phyloP scores from a whole-genome alignment of 1,140 invertebrate species.

The Microplitis demolitor region DNA sequence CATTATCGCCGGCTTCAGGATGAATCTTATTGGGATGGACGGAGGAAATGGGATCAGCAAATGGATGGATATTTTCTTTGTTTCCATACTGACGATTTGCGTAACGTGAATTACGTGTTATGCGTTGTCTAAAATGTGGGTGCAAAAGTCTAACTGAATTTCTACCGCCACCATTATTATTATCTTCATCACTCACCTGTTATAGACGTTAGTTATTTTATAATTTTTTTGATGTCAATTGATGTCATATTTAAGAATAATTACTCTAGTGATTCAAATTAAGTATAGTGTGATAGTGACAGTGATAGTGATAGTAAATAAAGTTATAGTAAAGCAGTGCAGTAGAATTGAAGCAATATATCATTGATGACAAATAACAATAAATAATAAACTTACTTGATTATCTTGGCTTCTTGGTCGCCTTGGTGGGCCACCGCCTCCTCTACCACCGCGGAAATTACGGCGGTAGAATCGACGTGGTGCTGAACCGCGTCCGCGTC shows the following conservation, averaged over 20 bases:
- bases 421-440: conserved; percentile 59
- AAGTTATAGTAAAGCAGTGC: too few relatives aligned
- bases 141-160: conserved; percentile 21
- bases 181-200: conserved; percentile 2
- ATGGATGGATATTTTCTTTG: conserved; percentile 33
- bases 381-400: conserved; percentile 47
- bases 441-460: conserved; percentile 66
- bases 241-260: too few relatives aligned
- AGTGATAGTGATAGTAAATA: too few relatives aligned
- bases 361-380: too few relatives aligned
- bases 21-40: conserved; percentile 25
- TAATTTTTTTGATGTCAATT: too few relatives aligned
- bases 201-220: neutral
- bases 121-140: conserved; percentile 40
- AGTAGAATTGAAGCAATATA: too few relatives aligned
- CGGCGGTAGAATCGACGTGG: conserved; percentile 71
- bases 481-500: conserved; percentile 57
- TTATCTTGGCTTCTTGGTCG: conserved; percentile 66
- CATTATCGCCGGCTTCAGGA: conserved; percentile 29
- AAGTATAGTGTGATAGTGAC: neutral
- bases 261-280: neutral
- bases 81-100: conserved; percentile 31
- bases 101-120: conserved; percentile 33
- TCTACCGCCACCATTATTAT: neutral
- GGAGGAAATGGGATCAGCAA: conserved; percentile 17